These are phyloP conservation scores for Clostera curtula DNA, from an alignment of 2,888 invertebrate species.

Conservation along the genomic window DNA sequence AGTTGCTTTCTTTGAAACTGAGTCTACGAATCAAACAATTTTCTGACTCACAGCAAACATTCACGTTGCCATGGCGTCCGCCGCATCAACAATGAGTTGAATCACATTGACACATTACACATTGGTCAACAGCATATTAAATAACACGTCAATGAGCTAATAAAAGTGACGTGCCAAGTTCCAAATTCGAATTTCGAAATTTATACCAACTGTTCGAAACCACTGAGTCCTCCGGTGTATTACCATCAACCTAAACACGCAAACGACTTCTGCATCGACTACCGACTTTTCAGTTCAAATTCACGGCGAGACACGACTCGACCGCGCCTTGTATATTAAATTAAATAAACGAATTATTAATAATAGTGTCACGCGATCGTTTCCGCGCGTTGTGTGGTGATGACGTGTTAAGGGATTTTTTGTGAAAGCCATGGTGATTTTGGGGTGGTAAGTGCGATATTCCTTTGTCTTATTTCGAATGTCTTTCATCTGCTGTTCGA, in stretches of 20 bases:
- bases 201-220: slow-evolving; percentile 40
- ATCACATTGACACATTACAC: background rate
- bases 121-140: background rate
- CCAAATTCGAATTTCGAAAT: background rate
- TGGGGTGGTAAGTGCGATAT: slow-evolving; percentile 22
- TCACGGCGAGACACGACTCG: slow-evolving; percentile 45
- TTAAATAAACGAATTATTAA: slow-evolving; percentile 9
- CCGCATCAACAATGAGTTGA: slow-evolving; percentile 5
- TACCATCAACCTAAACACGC: slow-evolving; percentile 55
- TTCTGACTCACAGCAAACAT: slow-evolving; percentile 3
- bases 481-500: too few species aligned
- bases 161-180: background rate
- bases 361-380: slow-evolving; percentile 8
- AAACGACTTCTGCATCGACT: slow-evolving; percentile 54
- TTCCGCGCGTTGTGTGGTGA: slow-evolving; percentile 27
- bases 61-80: slow-evolving; percentile 6
- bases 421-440: slow-evolving; percentile 16
- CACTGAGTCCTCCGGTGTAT: slow-evolving; percentile 49
- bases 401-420: slow-evolving; percentile 16
- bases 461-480: background rate
- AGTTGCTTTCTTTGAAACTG: too few species aligned
- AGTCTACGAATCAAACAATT: too few species aligned
- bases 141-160: background rate
- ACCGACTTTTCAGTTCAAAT: slow-evolving; percentile 62
- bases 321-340: slow-evolving; percentile 36